These are phyloP conservation scores for Vanessa cardui DNA, from an alignment of 2,888 invertebrate genomes.

Conservation along the genomic window DNA sequence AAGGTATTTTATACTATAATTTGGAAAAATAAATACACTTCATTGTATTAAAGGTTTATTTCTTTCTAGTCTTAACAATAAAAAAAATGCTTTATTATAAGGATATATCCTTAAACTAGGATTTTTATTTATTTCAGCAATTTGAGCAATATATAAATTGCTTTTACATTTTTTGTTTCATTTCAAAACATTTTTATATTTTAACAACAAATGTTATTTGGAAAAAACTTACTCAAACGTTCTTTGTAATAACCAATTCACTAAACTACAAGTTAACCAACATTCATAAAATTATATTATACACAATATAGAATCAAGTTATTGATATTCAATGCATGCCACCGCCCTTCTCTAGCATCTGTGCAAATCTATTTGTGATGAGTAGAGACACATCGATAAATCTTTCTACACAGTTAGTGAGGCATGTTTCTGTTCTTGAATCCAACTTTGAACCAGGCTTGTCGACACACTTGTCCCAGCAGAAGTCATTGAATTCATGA, in stretches of 20 bases:
- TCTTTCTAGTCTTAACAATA: constrained; percentile 14
- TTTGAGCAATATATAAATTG: no score
- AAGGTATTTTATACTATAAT: background rate
- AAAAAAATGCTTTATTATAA: constrained; percentile 20
- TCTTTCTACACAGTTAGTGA: constrained; percentile 95
- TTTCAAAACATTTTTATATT: background rate
- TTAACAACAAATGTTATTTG: constrained; percentile 4
- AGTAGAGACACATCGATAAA: constrained; percentile 96
- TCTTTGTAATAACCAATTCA: constrained; percentile 14
- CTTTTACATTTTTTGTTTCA: no score
- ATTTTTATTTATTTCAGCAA: background rate
- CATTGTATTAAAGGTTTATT: constrained; percentile 11
- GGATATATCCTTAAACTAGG: constrained; percentile 1
- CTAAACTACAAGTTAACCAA: constrained; percentile 13
- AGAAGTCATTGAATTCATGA: constrained; percentile 95
- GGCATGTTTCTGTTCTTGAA: constrained; percentile 93
- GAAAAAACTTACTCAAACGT: background rate
- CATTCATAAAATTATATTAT: constrained; percentile 10
- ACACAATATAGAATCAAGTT: constrained; percentile 16
- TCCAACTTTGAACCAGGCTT: constrained; percentile 94
- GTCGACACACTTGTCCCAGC: constrained; percentile 98
- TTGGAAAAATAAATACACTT: constrained; percentile 18
- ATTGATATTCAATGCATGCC: constrained; percentile 70
- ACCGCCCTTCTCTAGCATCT: constrained; percentile 90
- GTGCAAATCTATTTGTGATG: constrained; percentile 94